Base-by-base conservation (phyloP, 2,888 invertebrate genomes). In the Polyploca ridens region DNA sequence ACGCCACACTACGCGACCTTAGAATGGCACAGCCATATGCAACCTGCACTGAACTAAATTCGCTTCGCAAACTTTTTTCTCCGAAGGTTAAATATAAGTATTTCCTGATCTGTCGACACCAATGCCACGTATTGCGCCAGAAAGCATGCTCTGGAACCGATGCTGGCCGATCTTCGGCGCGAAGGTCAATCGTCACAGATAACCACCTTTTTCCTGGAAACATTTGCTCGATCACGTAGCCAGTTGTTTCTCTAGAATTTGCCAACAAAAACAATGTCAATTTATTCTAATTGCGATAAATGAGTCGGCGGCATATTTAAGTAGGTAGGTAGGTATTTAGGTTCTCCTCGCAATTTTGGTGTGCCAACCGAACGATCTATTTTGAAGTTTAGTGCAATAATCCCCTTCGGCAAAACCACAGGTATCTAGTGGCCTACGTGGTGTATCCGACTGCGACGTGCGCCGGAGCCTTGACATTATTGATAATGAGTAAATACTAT, bases 101-200 rank as follows among this genome's bases (percentile, higher is more conserved):
- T 81, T 86, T 86, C 84, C 86, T 83, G 78, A 76, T 85, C 74
- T 86, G 85, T 81, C 78, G 84, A 86, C 73, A 86, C 69, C 73
- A 76, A 77, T 76, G 76, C 67, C 74, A 66, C 72, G 67, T 84
- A 77, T 85, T 86, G 81, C 86, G 68, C 82, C 82, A 87, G 85
- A 85, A 79, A 76, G 75, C 83, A 79, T 69, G 62, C 70, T 82
- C 83, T 86, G 85, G 81, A 86, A 86, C 81, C 71, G 69, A 68
- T 70, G 67, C 66, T 66, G 63, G 33, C 67, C 65, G 72, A 70
- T 75, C 76, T 70, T 78, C 76, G 63, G 19, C 63, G 19, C 33
- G 73, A 83, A 82, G 84, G 83, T 76, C 76, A 62, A 6, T 60
- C 61, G 67, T 73, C 70, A 41, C 41, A 41, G 41, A 69, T 63